Base-by-base conservation (phyloP, 2,113 vertebrate species). In the Ploceus nigricollis region DNA sequence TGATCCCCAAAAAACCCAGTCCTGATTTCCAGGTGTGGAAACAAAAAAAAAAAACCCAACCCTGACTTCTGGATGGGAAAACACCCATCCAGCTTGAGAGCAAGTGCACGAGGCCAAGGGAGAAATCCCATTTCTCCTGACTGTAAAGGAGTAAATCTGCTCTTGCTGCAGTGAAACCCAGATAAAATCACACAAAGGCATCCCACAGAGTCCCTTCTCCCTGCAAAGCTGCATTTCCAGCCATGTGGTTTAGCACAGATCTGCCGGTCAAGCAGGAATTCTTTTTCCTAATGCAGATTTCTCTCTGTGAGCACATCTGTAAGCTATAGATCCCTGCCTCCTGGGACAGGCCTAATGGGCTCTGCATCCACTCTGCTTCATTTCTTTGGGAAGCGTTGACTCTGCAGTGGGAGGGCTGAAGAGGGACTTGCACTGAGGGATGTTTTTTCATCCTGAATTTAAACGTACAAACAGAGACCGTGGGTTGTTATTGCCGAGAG, bases 241-340 rank as follows among this genome's bases (percentile, higher is more conserved):
- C 8, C 1, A 1, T 11, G 42, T 56, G 66, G 27, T 79, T 96
- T 30, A 84, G 65, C 76, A 28, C 57, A 76, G 89, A 96, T 60
- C 89, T 6, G 11, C 51, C 0, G 35, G 92, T 51, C 87, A 93
- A 81, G 82, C 92, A 39, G 76, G 85, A 53, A 35, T 60, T 90
- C 70, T 57, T 64, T 70, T 31, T 22, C 79, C 56, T 83, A 35
- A 84, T 24, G 71, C 79, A 90, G 82, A 69, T 89, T 97, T 90
- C n/a, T 76, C 68, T 70, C 92, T 45, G 69, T 90, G 95, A 96
- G 97, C 93, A 90, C 94, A 82, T 96, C 94, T 95, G 96, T 86
- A 93, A 94, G 96, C 69, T 31, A 81, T 3, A 60, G 88, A 90
- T 78, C 86, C 53, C 4, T 66, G 64, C 64, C 95, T 83, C 85